phyloP scores from a whole-genome alignment of 2,888 invertebrate genomes.

The Epinotia bilunana region DNA sequence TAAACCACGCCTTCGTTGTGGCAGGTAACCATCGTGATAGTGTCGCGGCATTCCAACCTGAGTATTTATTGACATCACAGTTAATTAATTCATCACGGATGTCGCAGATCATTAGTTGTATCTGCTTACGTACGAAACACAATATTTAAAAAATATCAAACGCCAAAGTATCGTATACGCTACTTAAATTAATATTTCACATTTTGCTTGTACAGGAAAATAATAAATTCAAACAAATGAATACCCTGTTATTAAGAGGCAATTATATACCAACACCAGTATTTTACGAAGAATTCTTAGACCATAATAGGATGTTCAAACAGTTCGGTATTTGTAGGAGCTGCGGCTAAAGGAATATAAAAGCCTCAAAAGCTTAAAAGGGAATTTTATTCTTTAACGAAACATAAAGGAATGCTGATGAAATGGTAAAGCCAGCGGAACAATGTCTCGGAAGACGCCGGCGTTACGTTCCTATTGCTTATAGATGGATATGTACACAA shows the following conservation, averaged over 20 bases:
- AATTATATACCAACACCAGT: slow-evolving; percentile 19
- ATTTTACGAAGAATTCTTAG: slow-evolving; percentile 25
- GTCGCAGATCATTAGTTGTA: not conserved
- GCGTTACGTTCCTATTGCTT: slow-evolving; percentile 39
- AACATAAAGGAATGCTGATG: slow-evolving; percentile 40
- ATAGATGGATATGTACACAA: slow-evolving; percentile 35
- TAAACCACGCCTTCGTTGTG: slow-evolving; percentile 35
- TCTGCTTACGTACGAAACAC: not conserved
- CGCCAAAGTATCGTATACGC: not conserved
- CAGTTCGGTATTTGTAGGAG: slow-evolving; percentile 38
- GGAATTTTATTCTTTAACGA: slow-evolving; percentile 41
- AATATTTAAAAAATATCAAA: not conserved
- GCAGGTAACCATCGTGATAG: slow-evolving; percentile 28
- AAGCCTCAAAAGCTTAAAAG: slow-evolving; percentile 41
- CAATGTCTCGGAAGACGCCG: slow-evolving; percentile 44
- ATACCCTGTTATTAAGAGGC: slow-evolving; percentile 28
- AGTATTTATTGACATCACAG: not conserved
- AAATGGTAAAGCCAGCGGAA: slow-evolving; percentile 39
- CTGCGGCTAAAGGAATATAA: slow-evolving; percentile 42
- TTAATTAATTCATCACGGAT: slow-evolving; percentile 10
- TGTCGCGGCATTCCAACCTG: slow-evolving; percentile 22
- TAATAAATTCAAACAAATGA: not conserved
- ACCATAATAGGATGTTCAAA: slow-evolving; percentile 42
- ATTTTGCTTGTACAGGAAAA: not conserved
- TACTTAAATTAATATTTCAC: not conserved